Percentiles rank a stretch among this genome's conserved stretches.
These are phyloP conservation scores for Aromia moschata DNA, from an alignment of 2,888 invertebrate species.

Conservation along the genomic window DNA sequence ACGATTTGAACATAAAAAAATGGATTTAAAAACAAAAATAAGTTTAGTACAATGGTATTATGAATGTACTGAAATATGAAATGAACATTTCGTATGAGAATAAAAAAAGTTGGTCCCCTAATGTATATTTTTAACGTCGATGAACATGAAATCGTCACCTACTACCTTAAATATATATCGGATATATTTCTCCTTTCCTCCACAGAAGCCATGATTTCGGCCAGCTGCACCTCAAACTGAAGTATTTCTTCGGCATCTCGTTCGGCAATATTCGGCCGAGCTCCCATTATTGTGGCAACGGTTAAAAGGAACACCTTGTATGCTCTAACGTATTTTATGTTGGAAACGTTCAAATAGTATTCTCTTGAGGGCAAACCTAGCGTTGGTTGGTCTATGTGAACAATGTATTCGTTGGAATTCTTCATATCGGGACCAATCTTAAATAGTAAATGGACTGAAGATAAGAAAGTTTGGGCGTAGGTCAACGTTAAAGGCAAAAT, in stretches of 20 bases:
- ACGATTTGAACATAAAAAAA: too few relatives aligned
- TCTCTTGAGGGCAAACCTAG: slow-evolving; percentile 80
- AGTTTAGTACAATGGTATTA: too few relatives aligned
- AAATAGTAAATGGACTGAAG: not conserved
- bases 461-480: not conserved
- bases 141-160: too few relatives aligned
- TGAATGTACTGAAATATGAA: too few relatives aligned
- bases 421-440: slow-evolving; percentile 85
- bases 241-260: slow-evolving; percentile 78
- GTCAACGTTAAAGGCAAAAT: not conserved
- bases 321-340: slow-evolving; percentile 76
- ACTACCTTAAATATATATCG: slow-evolving; percentile 74
- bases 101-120: too few relatives aligned
- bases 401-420: slow-evolving; percentile 89
- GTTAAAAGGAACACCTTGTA: slow-evolving; percentile 82
- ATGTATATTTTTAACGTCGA: too few relatives aligned
- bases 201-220: slow-evolving; percentile 78
- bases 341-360: slow-evolving; percentile 75
- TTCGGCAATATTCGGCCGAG: slow-evolving; percentile 69
- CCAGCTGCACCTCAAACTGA: slow-evolving; percentile 80
- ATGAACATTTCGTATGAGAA: too few relatives aligned
- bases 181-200: slow-evolving; percentile 86
- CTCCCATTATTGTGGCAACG: slow-evolving; percentile 79
- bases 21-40: too few relatives aligned
- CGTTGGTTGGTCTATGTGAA: slow-evolving; percentile 89